Base-by-base conservation (phyloP, 2,113 vertebrate genomes). In the Plectropomus leopardus region DNA sequence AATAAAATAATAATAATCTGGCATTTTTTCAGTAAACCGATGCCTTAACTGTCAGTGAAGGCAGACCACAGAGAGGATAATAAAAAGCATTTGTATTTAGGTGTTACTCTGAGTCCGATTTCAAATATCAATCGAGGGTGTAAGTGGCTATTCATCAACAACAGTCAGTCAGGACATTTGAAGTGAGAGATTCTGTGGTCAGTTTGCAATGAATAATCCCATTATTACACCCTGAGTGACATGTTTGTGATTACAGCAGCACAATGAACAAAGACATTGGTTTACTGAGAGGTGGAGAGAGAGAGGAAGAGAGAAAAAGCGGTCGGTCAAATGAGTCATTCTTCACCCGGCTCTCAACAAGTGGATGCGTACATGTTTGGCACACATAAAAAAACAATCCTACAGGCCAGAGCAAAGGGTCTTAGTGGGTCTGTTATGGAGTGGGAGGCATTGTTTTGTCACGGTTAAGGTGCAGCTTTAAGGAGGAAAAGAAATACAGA, bases 391-490 rank as follows among this genome's bases (percentile, higher is more conserved):
- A 60, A 71, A 76, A 79, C 72, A 79, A 88, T 83, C 89, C 90
- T 59, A 83, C 78, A 57, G 91, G 87, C 86, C 72, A 60, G 76
- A 82, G 91, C 69, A 23, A 65, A 76, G 71, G 84, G 80, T 88
- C 84, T 76, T 73, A 11, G 73, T 32, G 63, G 87, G 86, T 86
- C 86, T 85, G 80, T 83, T 89, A 44, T 84, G 84, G 87, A 88
- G 91, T 92, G 89, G 90, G 88, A 86, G 90, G 88, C 48, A 70
- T 80, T 92, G 89, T 87, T 89, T 83, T 89, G 87, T 88, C 82
- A 89, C 32, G 74, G 79, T 76, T 48, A 89, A 88, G 85, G 88
- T 86, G 90, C 80, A 88, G 67, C 73, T 86, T 86, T 82, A 53
- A 40, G 73, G 53, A 72, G 82, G 72, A 84, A 80, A 84, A 87